Percentiles rank a stretch among this genome's conserved stretches.
Conservation (phyloP, 2,113 vertebrate genomes). For the Saguinus imperator region DNA sequence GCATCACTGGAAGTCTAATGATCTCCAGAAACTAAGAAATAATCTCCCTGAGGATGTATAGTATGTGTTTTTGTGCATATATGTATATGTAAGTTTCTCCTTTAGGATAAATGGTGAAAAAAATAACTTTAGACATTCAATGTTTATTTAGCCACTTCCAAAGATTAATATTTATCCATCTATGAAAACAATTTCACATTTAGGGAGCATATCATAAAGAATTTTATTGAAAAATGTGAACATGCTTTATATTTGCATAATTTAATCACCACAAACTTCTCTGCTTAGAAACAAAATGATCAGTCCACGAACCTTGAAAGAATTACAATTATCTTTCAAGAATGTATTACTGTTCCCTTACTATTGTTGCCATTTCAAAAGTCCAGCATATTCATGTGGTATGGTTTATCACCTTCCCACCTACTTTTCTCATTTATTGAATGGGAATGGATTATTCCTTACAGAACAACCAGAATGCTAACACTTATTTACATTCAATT, state of each 20-base stretch:
- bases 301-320: neutral
- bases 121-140: neutral
- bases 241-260: neutral
- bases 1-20: neutral
- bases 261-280: neutral
- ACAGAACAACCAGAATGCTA: constrained; percentile 12
- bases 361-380: neutral
- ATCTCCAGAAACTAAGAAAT: neutral
- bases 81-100: neutral
- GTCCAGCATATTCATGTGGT: neutral
- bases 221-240: constrained; percentile 1
- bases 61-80: neutral
- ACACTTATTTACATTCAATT: constrained; percentile 63
- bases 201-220: neutral
- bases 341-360: neutral
- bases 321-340: neutral
- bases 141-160: neutral
- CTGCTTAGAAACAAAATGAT: neutral
- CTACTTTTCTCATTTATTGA: constrained; percentile 57
- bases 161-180: neutral
- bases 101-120: constrained; percentile 27
- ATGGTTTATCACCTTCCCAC: neutral
- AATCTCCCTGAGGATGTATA: neutral
- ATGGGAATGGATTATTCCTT: constrained; percentile 33
- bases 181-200: constrained; percentile 22